Percentiles rank a stretch among this genome's conserved stretches.
These are phyloP conservation scores for Charina bottae DNA, from an alignment of 2,113 vertebrate species.

Conservation along the genomic window DNA sequence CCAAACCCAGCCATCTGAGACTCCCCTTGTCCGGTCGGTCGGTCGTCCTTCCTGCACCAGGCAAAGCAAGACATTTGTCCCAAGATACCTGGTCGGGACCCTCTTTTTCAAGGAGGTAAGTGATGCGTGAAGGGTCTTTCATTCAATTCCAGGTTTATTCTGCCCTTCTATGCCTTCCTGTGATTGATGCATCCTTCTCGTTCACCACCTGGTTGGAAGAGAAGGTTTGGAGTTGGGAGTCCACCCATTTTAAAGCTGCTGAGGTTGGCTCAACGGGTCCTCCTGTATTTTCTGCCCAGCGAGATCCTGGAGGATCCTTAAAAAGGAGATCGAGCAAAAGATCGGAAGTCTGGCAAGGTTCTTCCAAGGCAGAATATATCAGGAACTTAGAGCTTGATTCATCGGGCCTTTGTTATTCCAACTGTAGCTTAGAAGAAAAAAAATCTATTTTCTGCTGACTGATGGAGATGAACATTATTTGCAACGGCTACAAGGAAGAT, in stretches of 20 bases:
- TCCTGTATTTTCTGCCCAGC: neutral
- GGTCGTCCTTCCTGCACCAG: neutral
- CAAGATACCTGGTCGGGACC: neutral
- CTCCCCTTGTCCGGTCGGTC: neutral
- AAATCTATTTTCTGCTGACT: no score
- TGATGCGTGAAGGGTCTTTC: neutral
- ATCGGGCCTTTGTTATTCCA: no score
- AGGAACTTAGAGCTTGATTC: no score
- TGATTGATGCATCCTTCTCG: neutral
- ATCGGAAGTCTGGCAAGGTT: no score
- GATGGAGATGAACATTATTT: no score
- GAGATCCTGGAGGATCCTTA: neutral
- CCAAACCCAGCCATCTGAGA: neutral
- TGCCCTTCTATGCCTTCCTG: neutral
- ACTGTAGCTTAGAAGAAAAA: no score
- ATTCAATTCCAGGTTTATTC: neutral
- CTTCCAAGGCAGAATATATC: no score
- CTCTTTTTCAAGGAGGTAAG: slow-evolving; percentile 50
- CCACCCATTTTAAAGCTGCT: neutral
- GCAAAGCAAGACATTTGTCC: neutral
- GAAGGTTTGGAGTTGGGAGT: rapidly evolving
- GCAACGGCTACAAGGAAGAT: no score
- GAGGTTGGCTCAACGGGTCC: neutral
- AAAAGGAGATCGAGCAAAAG: no score
- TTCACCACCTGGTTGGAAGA: neutral